Evolutionary conservation across 2,888 invertebrate species (phyloP).

Genomic region (Melinaea marsaeus): DNA sequence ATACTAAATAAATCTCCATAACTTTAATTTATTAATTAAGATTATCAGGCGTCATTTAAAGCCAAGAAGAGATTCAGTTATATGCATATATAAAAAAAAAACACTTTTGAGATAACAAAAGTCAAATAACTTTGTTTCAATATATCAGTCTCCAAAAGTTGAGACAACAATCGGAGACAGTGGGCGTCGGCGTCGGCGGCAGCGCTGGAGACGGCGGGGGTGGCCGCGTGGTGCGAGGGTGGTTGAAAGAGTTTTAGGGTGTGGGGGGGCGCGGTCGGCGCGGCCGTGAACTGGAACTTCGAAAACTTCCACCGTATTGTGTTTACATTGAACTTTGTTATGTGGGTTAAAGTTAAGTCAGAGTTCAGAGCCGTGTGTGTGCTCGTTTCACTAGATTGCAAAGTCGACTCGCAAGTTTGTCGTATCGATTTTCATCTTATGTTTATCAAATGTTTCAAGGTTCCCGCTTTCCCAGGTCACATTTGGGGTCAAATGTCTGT

Average conservation of each 20-base stretch:
- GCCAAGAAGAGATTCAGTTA: no score
- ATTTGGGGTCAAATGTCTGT: conserved; percentile 26
- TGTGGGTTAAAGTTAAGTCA: conserved; percentile 78
- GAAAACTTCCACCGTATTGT: conserved; percentile 75
- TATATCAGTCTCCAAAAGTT: conserved; percentile 29
- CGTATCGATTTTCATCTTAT: conserved; percentile 75
- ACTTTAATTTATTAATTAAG: no score
- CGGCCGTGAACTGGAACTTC: conserved; percentile 76
- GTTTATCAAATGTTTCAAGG: conserved; percentile 74
- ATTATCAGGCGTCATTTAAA: no score
- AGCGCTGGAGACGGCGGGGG: conserved; percentile 15
- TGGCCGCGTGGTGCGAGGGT: conserved; percentile 30
- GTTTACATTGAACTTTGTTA: conserved; percentile 79
- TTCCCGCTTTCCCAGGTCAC: conserved; percentile 39
- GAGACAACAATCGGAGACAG: conserved; percentile 33
- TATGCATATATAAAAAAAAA: no score
- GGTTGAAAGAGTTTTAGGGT: conserved; percentile 11
- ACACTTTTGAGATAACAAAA: no score
- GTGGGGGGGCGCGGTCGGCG: conserved; percentile 35
- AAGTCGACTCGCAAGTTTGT: conserved; percentile 72
- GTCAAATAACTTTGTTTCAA: no score
- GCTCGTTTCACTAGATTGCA: conserved; percentile 67
- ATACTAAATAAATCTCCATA: no score
- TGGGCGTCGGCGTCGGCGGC: conserved; percentile 25
- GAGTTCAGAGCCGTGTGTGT: conserved; percentile 75